Base-by-base conservation (phyloP, 2,113 vertebrate genomes). In the Leptobrachium leishanense region DNA sequence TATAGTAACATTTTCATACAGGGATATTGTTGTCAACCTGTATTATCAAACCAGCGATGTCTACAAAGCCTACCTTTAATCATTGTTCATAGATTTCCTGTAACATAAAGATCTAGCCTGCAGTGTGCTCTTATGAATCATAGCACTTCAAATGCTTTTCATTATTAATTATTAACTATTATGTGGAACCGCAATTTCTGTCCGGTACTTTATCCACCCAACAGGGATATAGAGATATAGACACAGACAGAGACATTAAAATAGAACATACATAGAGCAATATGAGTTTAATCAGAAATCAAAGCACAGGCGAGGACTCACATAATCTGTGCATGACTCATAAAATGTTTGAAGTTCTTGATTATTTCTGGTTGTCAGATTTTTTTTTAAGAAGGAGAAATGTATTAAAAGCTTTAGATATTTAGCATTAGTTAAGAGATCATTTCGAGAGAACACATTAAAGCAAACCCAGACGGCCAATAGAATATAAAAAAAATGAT, bases 301-400 rank as follows among this genome's bases (percentile, higher is more conserved):
- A 76, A 39, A 82, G 41, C 75, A 43, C 8, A 71, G 62, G 63
- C 63, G 64, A 46, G 8, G 87, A 80, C 75, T 82, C 79, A 79
- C 7, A 82, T 65, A 73, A 85, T 82, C 87, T 81, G 10, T 77
- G 78, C 46, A 84, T 79, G 68, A 81, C 75, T 85, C 82, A 79
- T 53, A 2, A 54, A 13, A 76, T 80, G 13, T 82, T 65, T 88
- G 68, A 75, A 85, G 44, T 72, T 79, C 64, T 44, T 71, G 72
- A 85, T 76, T 79, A 66, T 62, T 82, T 83, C 68, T 72, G 83
- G 86, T 41, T 76, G 62, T 75, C 39, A 82, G 42, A 41, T 11
- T 43, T 83, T 82, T 81, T 43, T 82, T 5, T 20, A 46, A 76
- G 15, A 85, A 31, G 82, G 66, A 44, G 12, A 76, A 83, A 83